Conservation (phyloP, 2,888 invertebrate species). For the Leucoptera coffeella region DNA sequence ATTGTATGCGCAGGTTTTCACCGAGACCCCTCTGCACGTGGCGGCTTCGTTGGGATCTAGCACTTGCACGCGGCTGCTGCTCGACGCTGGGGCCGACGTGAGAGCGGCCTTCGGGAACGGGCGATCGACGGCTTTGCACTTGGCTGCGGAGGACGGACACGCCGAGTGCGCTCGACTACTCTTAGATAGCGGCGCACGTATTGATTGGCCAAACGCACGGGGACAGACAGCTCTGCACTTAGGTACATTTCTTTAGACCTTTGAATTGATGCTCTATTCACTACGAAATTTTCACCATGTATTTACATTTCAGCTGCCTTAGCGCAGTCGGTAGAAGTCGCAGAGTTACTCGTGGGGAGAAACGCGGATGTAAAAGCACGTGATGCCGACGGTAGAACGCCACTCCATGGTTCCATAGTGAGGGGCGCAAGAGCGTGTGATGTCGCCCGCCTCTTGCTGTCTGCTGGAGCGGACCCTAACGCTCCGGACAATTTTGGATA, state of each 20-base stretch:
- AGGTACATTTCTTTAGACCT: slow-evolving; percentile 16
- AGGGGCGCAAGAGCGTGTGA: slow-evolving; percentile 68
- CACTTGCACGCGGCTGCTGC: slow-evolving; percentile 63
- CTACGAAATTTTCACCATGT: too few species aligned
- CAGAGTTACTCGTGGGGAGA: slow-evolving; percentile 62
- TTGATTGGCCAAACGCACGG: slow-evolving; percentile 68
- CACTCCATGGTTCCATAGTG: slow-evolving; percentile 75
- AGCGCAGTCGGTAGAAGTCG: slow-evolving; percentile 72
- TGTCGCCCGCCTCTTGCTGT: slow-evolving; percentile 59
- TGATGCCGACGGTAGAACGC: slow-evolving; percentile 71
- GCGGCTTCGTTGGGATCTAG: slow-evolving; percentile 70
- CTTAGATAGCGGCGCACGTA: slow-evolving; percentile 67
- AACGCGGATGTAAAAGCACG: slow-evolving; percentile 60
- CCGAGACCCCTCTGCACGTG: slow-evolving; percentile 79
- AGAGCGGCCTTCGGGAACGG: slow-evolving; percentile 65
- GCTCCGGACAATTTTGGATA: slow-evolving; percentile 76
- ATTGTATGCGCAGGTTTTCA: slow-evolving; percentile 55
- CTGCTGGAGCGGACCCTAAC: slow-evolving; percentile 67
- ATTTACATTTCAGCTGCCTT: slow-evolving; percentile 60
- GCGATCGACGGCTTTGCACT: slow-evolving; percentile 74
- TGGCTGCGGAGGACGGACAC: slow-evolving; percentile 84
- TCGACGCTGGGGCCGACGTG: slow-evolving; percentile 75
- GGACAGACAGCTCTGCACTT: slow-evolving; percentile 81
- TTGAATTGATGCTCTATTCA: too few species aligned
- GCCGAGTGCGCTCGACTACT: slow-evolving; percentile 68